Evolutionary conservation across 2,113 vertebrate species (phyloP), one percentile per base, ranked within the genome.

Genomic region (Enhydra lutris): DNA sequence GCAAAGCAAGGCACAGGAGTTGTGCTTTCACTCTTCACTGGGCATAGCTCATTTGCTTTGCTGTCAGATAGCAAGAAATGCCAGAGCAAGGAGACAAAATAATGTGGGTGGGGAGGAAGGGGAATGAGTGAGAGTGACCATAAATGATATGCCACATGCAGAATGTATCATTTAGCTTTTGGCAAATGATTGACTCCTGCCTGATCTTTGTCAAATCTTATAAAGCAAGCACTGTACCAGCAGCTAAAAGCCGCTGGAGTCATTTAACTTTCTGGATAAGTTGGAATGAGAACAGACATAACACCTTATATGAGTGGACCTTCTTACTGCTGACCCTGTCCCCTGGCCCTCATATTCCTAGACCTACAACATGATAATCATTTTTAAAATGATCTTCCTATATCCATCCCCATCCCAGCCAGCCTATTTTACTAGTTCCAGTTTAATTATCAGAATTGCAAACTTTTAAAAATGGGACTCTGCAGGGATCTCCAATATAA

Each of bases 151-250:
- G 85, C 97, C 97, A 94, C 87, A 74, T 95, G 98, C 96, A 95
- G 96, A 95, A 98, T 63, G 89, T 97, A 96, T 96, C 97, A 95
- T 94, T 98, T 98, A 97, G 97, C 97, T 98, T 98, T 98, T 97
- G 97, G 97, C 95, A 90, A 97, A 98, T 94, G 97, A 94, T 92
- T 98, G 98, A 98, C 98, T 98, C 88, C 94, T 97, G 95, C 96
- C 95, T 97, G 93, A 98, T 98, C 97, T 98, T 98, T 97, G 98
- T 98, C 97, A 98, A 91, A 94, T 97, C 95, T 96, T 26, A 3
- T 98, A 95, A 98, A 98, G 97, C 83, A 36, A 0, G 45, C 9
- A 90, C 88, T 83, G 91, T 92, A 92, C 69, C 73, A 97, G 97
- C 95, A 97, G 96, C 93, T 98, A 90, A 98, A 76, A 94, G 85